Conservation (phyloP, 2,888 invertebrate genomes). For the Phasia obesa region DNA sequence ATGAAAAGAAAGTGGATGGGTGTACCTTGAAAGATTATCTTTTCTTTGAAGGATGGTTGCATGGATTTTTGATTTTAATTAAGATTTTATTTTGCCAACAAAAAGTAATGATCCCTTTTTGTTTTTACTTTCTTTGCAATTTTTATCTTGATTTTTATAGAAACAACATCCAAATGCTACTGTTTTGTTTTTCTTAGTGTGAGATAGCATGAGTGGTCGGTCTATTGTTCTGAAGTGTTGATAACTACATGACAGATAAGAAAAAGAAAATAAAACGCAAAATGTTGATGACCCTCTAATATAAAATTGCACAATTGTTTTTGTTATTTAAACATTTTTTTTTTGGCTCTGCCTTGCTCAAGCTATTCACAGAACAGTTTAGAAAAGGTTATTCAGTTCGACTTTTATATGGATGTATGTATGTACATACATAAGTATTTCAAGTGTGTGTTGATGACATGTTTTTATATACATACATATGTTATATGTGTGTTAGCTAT, state of each 20-base stretch:
- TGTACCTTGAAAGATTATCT: conserved; percentile 46
- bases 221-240: conserved; percentile 53
- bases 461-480: no score
- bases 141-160: conserved; percentile 9
- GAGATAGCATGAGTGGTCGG: conserved; percentile 8
- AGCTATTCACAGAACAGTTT: not conserved
- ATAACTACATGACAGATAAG: conserved; percentile 55
- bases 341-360: not conserved
- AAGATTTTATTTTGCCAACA: conserved; percentile 50
- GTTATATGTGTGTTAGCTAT: not conserved
- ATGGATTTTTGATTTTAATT: conserved; percentile 65
- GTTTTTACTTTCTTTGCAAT: not conserved
- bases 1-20: not conserved
- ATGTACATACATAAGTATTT: not conserved
- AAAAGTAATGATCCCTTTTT: not conserved
- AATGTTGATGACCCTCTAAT: conserved; percentile 55
- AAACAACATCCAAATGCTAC: conserved; percentile 6
- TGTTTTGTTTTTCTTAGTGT: not conserved
- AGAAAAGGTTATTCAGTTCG: conserved; percentile 40
- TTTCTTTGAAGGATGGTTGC: conserved; percentile 27
- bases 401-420: no score
- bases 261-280: conserved; percentile 20
- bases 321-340: conserved; percentile 24
- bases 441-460: conserved; percentile 22
- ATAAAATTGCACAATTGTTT: conserved; percentile 43